Base-by-base conservation (phyloP, 37 sponge, comb jelly and placozoan species). In the Halichondria panicea region DNA sequence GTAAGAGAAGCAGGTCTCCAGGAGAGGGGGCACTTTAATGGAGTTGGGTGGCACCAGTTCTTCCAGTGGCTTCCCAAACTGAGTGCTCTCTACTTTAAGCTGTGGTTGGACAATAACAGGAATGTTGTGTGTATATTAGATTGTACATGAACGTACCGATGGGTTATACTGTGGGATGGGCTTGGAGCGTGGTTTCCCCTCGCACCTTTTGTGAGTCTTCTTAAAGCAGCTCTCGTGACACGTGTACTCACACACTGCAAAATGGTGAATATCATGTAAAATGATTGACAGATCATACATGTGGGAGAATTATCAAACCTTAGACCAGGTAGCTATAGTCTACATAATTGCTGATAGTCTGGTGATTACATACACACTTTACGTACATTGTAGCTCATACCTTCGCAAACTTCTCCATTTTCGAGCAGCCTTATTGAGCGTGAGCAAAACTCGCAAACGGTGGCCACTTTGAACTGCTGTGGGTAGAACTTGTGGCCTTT, bases 391-490 rank as follows among this genome's bases (percentile, higher is more conserved):
- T 32, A 11, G n/a, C 45, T 31, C 33, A 22, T 38, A 36, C 91
- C 91, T 74, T 48, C 36, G 44, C 95, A 95, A 44, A 90, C 89
- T 42, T 88, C 81, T 45, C 95, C 95, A 28, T 67, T 74, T 48
- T 84, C 84, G 32, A 95, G 79, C 27, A 95, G 79, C 6, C 80
- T 78, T 12, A 95, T 87, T 41, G 58, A 74, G 31, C 67, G 39
- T 37, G 69, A 48, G 63, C 95, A 95, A 24, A 69, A 60, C 71
- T 95, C 95, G 73, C 95, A 95, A 27, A 95, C 89, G 0, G 86
- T 95, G 22, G 65, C 67, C 55, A 88, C 86, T 56, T 91, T 95
- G 66, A 90, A 92, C 71, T 74, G 78, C 55, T 84, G 72, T 24
- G 50, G 64, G 19, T 73, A 24, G 54, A 95, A 95, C 58, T 55